phyloP scores from a whole-genome alignment of 2,888 invertebrate genomes.

The Pardosa pseudoannulata region DNA sequence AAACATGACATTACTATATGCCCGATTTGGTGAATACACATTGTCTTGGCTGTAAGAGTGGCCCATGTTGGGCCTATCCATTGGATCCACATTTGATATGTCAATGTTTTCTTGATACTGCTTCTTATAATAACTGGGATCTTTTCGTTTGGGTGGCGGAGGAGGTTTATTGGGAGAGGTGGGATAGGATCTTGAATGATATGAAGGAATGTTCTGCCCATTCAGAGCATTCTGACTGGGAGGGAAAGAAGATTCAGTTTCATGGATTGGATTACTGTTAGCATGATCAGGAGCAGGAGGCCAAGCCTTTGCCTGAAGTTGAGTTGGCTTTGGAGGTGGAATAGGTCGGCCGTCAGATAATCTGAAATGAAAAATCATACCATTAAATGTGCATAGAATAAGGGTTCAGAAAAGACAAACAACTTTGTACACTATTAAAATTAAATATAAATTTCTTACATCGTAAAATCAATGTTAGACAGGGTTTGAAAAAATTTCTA shows the following conservation, averaged over 20 bases:
- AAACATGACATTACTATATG: slow-evolving; percentile 58
- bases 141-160: slow-evolving; percentile 59
- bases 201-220: slow-evolving; percentile 22
- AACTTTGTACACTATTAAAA: too few relatives aligned
- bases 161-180: slow-evolving; percentile 59
- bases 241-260: not conserved
- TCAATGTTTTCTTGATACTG: slow-evolving; percentile 32
- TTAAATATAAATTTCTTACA: too few relatives aligned
- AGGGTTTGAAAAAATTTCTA: too few relatives aligned
- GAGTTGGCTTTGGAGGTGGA: slow-evolving; percentile 94
- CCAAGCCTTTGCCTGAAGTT: slow-evolving; percentile 86
- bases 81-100: not conserved
- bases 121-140: slow-evolving; percentile 38
- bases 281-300: slow-evolving; percentile 72
- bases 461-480: too few relatives aligned
- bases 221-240: not conserved
- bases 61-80: slow-evolving; percentile 20
- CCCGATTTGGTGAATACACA: slow-evolving; percentile 28
- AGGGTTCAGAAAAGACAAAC: too few relatives aligned
- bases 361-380: too few relatives aligned
- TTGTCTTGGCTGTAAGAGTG: slow-evolving; percentile 65
- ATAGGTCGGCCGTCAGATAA: slow-evolving; percentile 81
- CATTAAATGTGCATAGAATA: too few relatives aligned
- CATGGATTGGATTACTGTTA: not conserved
- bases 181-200: slow-evolving; percentile 59